Percentiles rank a stretch among this genome's conserved stretches.
phyloP scores from a whole-genome alignment of 2,888 invertebrate species.

The Drosophila picticornis region DNA sequence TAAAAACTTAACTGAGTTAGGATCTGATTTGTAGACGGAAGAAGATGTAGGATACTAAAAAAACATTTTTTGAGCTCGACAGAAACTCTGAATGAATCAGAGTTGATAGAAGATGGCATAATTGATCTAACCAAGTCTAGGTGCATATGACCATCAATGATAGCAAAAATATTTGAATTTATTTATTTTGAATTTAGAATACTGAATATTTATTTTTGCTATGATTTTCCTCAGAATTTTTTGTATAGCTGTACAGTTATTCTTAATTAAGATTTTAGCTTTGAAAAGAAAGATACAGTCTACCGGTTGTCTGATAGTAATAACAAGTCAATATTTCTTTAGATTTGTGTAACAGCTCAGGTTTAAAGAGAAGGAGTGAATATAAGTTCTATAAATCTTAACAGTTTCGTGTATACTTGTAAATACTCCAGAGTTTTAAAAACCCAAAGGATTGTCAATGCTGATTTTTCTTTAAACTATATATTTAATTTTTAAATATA shows the following conservation, averaged over 20 bases:
- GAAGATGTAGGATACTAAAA: neutral
- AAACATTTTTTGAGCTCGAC: neutral
- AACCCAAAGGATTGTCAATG: neutral
- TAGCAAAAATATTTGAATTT: neutral
- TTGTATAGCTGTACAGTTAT: neutral
- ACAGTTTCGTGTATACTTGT: neutral
- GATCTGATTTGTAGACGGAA: neutral
- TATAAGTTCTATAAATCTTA: neutral
- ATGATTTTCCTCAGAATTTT: neutral
- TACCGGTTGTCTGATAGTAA: neutral
- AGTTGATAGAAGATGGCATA: neutral
- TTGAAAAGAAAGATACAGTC: fast-evolving
- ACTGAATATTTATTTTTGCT: neutral
- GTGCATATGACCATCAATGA: neutral
- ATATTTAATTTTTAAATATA: neutral
- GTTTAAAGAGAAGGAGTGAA: neutral
- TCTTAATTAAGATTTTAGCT: neutral
- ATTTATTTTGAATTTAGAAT: neutral
- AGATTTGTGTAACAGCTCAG: neutral
- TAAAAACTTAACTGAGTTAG: neutral
- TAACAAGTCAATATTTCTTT: neutral
- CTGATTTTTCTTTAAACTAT: neutral
- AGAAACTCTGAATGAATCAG: neutral
- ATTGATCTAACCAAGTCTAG: neutral
- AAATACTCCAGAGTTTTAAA: neutral